These are phyloP conservation scores for Pocota personata DNA, from an alignment of 2,888 invertebrate species.

Conservation along the genomic window DNA sequence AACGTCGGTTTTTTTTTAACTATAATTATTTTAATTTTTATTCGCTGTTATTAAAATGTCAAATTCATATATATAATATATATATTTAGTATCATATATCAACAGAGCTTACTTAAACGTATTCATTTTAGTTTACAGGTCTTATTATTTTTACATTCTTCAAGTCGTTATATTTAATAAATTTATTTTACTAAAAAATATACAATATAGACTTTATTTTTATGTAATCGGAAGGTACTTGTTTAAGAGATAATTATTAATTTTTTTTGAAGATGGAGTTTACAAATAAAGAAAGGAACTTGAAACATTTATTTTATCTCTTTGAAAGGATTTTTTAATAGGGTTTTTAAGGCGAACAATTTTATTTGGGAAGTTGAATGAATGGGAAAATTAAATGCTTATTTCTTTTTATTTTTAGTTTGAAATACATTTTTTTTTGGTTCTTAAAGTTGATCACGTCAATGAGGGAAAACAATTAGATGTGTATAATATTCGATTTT, in stretches of 20 bases:
- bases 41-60: slow-evolving; percentile 33
- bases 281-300: slow-evolving; percentile 56
- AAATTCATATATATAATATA: slow-evolving; percentile 40
- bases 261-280: slow-evolving; percentile 6
- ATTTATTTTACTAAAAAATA: slow-evolving; percentile 37
- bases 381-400: not conserved
- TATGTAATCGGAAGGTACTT: slow-evolving; percentile 70
- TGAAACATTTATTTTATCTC: slow-evolving; percentile 29
- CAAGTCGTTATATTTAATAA: slow-evolving; percentile 16
- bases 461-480: not conserved
- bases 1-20: slow-evolving; percentile 38
- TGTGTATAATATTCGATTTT: not conserved
- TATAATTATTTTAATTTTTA: slow-evolving; percentile 29
- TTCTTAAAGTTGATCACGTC: not conserved
- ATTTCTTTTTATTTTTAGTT: not conserved
- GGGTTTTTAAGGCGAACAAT: not conserved
- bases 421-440: not conserved
- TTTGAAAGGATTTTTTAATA: slow-evolving; percentile 2
- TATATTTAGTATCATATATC: slow-evolving; percentile 40
- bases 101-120: slow-evolving; percentile 53
- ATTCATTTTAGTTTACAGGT: slow-evolving; percentile 39
- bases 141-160: slow-evolving; percentile 31
- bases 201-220: slow-evolving; percentile 7
- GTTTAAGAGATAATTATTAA: slow-evolving; percentile 47
- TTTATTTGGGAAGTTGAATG: not conserved